Conservation (phyloP, 2,888 invertebrate species). For the Antheraea yamamai region DNA sequence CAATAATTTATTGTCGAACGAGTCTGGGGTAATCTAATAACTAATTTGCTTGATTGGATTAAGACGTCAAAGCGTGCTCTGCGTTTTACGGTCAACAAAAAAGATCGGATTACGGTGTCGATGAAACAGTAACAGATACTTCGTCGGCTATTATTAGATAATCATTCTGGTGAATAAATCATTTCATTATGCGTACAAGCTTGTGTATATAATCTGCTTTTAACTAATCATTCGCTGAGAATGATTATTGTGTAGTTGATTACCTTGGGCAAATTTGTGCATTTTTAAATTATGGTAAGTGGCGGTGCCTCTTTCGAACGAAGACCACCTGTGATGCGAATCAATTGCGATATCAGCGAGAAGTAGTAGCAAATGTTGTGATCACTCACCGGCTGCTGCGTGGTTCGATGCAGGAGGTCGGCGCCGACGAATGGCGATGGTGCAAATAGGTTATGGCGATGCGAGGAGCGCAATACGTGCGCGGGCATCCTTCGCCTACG, state of each 20-base stretch:
- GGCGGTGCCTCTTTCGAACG: no score
- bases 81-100: constrained; percentile 69
- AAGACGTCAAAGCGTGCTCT: constrained; percentile 73
- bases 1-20: constrained; percentile 59
- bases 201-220: not conserved
- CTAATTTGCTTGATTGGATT: constrained; percentile 76
- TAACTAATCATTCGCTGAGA: not conserved
- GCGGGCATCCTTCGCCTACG: no score
- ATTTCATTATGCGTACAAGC: constrained; percentile 3
- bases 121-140: constrained; percentile 52
- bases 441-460: no score
- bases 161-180: not conserved
- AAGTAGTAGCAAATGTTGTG: no score
- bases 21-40: constrained; percentile 61
- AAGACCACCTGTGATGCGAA: no score
- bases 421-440: no score
- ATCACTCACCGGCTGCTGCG: no score
- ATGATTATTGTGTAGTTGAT: not conserved
- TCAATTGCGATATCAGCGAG: no score
- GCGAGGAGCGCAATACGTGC: no score
- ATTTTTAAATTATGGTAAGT: not conserved
- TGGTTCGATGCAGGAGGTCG: no score
- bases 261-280: not conserved
- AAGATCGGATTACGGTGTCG: constrained; percentile 59
- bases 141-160: constrained; percentile 26